Evolutionary conservation across 2,113 vertebrate genomes (phyloP).

Genomic region (Rhea pennata): DNA sequence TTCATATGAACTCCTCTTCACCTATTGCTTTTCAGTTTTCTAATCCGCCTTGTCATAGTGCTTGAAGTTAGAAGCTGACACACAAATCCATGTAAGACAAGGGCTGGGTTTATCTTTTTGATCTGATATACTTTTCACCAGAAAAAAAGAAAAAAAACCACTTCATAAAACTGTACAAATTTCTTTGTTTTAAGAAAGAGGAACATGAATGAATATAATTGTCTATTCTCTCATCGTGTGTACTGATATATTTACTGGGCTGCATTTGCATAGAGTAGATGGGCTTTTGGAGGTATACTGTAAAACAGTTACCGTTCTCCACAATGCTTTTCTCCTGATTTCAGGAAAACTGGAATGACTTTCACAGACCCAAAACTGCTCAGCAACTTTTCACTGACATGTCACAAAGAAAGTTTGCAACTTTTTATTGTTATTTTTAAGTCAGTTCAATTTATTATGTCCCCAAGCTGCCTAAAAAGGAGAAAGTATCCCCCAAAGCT

Average conservation of each 20-base stretch:
- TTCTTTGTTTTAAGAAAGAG: not conserved
- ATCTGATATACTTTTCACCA: not conserved
- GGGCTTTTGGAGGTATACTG: not conserved
- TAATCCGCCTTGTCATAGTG: not conserved
- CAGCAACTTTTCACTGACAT: not conserved
- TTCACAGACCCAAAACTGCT: not conserved
- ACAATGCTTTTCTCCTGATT: not conserved
- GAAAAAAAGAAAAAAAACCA: not conserved
- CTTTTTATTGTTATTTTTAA: not conserved
- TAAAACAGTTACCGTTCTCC: not conserved
- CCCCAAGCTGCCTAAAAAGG: not conserved
- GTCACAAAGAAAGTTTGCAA: not conserved
- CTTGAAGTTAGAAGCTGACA: constrained; percentile 19
- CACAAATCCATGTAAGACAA: constrained; percentile 10
- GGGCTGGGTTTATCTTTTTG: constrained; percentile 18
- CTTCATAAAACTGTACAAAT: not conserved
- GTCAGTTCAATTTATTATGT: not conserved
- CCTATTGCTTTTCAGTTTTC: constrained; percentile 46
- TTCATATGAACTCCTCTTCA: constrained; percentile 49
- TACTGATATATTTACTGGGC: not conserved
- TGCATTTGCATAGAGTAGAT: not conserved
- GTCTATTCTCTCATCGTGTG: not conserved
- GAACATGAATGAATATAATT: constrained; percentile 11
- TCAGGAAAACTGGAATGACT: not conserved
- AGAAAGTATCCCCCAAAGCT: not conserved